Evolutionary conservation across 1,140 invertebrate species (phyloP), one percentile per base, ranked within the genome.

Genomic region (Riptortus pedestris): DNA sequence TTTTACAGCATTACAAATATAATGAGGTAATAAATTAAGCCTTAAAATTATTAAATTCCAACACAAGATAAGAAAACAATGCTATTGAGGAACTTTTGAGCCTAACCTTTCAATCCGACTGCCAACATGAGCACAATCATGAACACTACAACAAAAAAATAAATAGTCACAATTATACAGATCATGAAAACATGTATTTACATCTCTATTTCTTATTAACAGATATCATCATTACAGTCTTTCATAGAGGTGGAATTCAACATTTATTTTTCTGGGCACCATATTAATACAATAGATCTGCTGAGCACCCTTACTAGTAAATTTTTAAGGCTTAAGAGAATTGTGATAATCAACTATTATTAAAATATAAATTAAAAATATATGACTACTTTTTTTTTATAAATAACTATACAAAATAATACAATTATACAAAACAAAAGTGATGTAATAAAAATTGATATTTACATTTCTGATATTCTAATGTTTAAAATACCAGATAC

Each of bases 21-120:
- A 26, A 26, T 57, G 52, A 57, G 52, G 52, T 57, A 57, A 57
- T 57, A 57, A 57, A 29, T 57, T 57, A 57, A 57, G 52, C 52
- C 52, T 57, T 57, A 57, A 57, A 57, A 16, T n/a, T 57, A 57
- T 57, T 57, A 26, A 26, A 57, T 27, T 26, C 28, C 52, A 57
- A 57, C 52, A 57, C 22, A 57, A 57, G n/a, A 24, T 57, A 57
- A 16, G 45, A 57, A n/a, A 57, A 26, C 52, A 57, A 55, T n/a
- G 22, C 52, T 57, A 57, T 27, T 24, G 27, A 57, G 52, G 52
- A 57, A 57, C 52, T 57, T 57, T 57, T 57, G 52, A 57, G 22
- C 14, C 5, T 57, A 57, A 57, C 22, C 52, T 24, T n/a, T 47
- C 45, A 47, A 20, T 20, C 45, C 45, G 22, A 9, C 45, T n/a